Evolutionary conservation across 2,113 vertebrate species (phyloP), one percentile per base, ranked within the genome.

Genomic region (Podiceps cristatus): DNA sequence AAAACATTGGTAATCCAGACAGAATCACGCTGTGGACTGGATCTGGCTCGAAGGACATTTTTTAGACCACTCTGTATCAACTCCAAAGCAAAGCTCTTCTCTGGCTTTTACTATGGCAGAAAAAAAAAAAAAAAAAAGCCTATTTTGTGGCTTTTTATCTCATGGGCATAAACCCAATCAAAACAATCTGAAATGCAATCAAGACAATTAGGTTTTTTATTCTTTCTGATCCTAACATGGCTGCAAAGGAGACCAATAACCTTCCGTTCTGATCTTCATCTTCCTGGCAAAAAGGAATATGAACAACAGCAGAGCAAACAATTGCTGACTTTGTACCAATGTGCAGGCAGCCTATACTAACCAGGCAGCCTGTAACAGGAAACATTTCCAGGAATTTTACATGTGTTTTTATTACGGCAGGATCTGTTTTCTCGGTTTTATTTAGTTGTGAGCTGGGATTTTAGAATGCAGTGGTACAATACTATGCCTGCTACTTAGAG

Each of bases 341-440:
- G 67, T 45, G 73, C 89, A 90, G 82, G 93, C 95, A 95, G 87
- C 69, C 77, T 63, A 37, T 75, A 53, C 85, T 90, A 95, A 87
- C 67, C 76, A 92, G 95, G 90, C 83, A 91, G 95, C 62, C 82
- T 76, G 49, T 44, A 90, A 93, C 81, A 91, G 90, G 92, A 94
- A 94, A 83, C 74, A 89, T 79, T 96, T 97, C 95, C 96, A 97
- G 93, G 94, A 94, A 95, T 96, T 94, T 97, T 93, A 86, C 76
- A 78, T 92, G 91, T 90, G 91, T 93, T 96, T 97, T 95, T 90
- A 97, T 93, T 93, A 94, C 0, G 0, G 71, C n/a, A 80, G 77
- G 79, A 77, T 93, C 96, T 92, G 78, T 75, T 95, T 96, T 93
- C 91, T 92, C 12, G 0, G 40, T 69, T 91, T 93, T 90, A 63